Evolutionary conservation across 2,113 vertebrate genomes (phyloP).

Genomic region (Clarias macrocephalus): DNA sequence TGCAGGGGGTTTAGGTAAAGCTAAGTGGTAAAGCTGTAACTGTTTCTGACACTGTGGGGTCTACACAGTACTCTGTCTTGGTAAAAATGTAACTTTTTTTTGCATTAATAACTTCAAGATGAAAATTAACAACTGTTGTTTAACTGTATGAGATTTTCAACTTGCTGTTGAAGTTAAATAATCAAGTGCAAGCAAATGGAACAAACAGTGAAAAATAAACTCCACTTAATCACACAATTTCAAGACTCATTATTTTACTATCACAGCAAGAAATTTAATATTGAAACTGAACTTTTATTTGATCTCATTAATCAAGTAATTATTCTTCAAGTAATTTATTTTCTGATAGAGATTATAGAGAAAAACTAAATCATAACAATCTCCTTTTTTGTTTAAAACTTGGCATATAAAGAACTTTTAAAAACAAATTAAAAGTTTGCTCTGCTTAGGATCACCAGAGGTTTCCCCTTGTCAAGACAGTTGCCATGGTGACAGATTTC

Average conservation of each 20-base stretch:
- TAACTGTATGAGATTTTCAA: too few relatives aligned
- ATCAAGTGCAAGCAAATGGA: neutral
- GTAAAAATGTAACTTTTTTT: neutral
- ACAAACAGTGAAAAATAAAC: neutral
- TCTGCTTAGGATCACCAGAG: neutral
- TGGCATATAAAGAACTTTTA: neutral
- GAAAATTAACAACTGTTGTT: neutral
- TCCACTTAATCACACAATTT: neutral
- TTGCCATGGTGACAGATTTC: slow-evolving; percentile 10
- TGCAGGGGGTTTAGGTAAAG: neutral
- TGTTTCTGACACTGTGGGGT: neutral
- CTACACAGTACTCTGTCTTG: neutral
- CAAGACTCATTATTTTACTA: neutral
- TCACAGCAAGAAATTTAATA: neutral
- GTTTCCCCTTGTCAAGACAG: neutral
- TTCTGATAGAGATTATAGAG: neutral
- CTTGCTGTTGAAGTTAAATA: neutral
- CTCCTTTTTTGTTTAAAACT: neutral
- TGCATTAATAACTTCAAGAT: neutral
- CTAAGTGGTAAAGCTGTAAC: too few relatives aligned
- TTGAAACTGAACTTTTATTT: neutral
- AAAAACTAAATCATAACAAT: neutral
- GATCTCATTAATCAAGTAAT: neutral
- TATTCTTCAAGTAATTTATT: neutral
- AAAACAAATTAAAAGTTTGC: neutral